Evolutionary conservation across 2,113 vertebrate species (phyloP).

Genomic region (Hyla sarda): DNA sequence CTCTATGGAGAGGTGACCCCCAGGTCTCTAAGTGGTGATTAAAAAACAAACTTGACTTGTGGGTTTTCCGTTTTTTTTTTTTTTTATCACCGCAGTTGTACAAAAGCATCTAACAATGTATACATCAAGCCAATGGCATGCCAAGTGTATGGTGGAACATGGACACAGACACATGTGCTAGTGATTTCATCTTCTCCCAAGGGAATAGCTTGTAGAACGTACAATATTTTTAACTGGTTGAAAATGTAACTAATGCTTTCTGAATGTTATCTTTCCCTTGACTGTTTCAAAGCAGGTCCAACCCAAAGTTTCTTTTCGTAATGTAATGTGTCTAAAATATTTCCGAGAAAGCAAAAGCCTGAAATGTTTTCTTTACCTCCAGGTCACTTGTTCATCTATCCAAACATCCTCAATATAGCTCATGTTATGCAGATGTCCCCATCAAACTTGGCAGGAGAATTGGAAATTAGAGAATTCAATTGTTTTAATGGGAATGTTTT

Average conservation of each 20-base stretch:
- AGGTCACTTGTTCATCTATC: conserved; percentile 57
- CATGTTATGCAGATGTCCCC: conserved; percentile 56
- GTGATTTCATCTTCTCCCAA: conserved; percentile 65
- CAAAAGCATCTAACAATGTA: conserved; percentile 75
- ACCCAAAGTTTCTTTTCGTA: conserved; percentile 14
- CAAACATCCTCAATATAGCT: conserved; percentile 57
- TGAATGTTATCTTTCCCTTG: conserved; percentile 18
- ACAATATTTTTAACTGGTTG: conserved; percentile 63
- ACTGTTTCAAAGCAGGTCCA: conserved; percentile 4
- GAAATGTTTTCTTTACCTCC: conserved; percentile 47
- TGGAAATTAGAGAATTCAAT: conserved; percentile 38
- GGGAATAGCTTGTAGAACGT: conserved; percentile 62
- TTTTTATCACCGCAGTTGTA: conserved; percentile 60
- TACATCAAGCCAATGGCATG: conserved; percentile 71
- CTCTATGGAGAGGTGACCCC: conserved; percentile 47
- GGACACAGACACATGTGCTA: conserved; percentile 74
- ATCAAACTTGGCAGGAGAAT: conserved; percentile 39
- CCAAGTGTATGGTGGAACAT: conserved; percentile 71
- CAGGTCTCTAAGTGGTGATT: conserved; percentile 46
- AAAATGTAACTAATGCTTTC: conserved; percentile 45
- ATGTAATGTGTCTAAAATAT: conserved; percentile 48
- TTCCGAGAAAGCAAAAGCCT: conserved; percentile 26
- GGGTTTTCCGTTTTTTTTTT: conserved; percentile 25
- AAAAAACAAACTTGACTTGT: conserved; percentile 43
- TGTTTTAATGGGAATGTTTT: conserved; percentile 38